A percentile compares a stretch with the other conserved stretches of the same genome.
phyloP scores from a whole-genome alignment of 1,140 invertebrate genomes.

The Bombus affinis region DNA sequence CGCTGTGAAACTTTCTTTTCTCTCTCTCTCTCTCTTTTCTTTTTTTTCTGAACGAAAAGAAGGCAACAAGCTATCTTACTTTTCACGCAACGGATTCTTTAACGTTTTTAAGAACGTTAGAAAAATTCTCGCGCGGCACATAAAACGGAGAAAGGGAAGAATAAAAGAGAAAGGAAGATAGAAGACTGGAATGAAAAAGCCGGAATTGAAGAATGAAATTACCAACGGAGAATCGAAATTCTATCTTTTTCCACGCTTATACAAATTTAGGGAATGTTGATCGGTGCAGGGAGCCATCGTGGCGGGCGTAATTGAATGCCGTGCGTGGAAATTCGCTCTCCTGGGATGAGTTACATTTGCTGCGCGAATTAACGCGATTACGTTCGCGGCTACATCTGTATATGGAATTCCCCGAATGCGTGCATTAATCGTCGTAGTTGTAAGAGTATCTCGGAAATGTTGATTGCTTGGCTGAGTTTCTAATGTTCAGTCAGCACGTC shows the following conservation, averaged over 20 bases:
- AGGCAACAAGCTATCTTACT: background rate
- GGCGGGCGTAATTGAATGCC: conserved; percentile 36
- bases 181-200: background rate
- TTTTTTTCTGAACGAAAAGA: background rate
- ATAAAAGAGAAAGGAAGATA: accelerated
- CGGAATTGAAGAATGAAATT: background rate
- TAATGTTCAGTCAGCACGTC: conserved; percentile 66
- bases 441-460: conserved; percentile 69
- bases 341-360: conserved; percentile 53
- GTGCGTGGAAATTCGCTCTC: conserved; percentile 37
- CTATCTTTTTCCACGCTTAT: background rate
- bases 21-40: too few species aligned
- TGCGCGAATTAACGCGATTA: conserved; percentile 60
- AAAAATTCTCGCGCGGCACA: background rate
- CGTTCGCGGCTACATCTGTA: conserved; percentile 49
- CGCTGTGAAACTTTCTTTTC: background rate
- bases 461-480: conserved; percentile 66
- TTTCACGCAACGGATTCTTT: background rate
- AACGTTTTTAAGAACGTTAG: background rate
- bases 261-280: background rate
- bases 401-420: conserved; percentile 59
- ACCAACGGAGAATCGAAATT: background rate
- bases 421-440: conserved; percentile 65
- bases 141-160: too few species aligned
- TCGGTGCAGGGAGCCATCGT: background rate